A percentile compares a stretch with the other conserved stretches of the same genome.
Conservation (phyloP, 2,888 invertebrate genomes). For the Tigriopus californicus region DNA sequence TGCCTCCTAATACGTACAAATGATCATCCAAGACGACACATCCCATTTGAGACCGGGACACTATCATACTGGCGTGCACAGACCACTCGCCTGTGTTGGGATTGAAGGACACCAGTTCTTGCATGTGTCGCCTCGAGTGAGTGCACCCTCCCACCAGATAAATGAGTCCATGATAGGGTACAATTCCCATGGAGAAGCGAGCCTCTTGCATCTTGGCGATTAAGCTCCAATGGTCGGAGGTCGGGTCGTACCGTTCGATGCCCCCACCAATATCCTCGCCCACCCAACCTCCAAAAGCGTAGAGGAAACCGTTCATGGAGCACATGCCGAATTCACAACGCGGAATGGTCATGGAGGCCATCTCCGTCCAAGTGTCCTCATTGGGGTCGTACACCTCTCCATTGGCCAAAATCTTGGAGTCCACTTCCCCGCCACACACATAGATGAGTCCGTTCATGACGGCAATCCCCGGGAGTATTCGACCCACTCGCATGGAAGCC, state of each 20-base stretch:
- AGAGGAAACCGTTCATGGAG: conserved; percentile 57
- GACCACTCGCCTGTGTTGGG: conserved; percentile 51
- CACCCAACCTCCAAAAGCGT: conserved; percentile 83
- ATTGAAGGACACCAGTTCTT: conserved; percentile 57
- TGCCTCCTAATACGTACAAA: conserved; percentile 75
- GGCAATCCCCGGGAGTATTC: conserved; percentile 72
- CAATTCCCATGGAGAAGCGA: conserved; percentile 67
- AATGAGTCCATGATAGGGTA: conserved; percentile 59
- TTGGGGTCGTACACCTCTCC: conserved; percentile 60
- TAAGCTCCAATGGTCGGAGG: conserved; percentile 52
- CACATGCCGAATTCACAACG: conserved; percentile 77
- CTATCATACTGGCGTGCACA: conserved; percentile 52
- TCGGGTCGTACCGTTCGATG: conserved; percentile 69
- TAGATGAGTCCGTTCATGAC: conserved; percentile 65
- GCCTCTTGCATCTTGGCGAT: conserved; percentile 47
- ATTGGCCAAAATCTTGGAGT: conserved; percentile 66
- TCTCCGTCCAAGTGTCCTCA: conserved; percentile 36
- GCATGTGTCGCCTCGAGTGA: conserved; percentile 53
- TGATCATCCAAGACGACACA: conserved; percentile 62
- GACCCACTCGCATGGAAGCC: conserved; percentile 58
- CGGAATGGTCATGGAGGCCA: conserved; percentile 56
- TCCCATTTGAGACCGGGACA: conserved; percentile 69
- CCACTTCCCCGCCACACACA: conserved; percentile 77
- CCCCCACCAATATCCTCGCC: conserved; percentile 74
- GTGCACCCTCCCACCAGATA: conserved; percentile 83